Evolutionary conservation across 2,888 invertebrate species (phyloP).

Genomic region (Dynastes grantii): DNA sequence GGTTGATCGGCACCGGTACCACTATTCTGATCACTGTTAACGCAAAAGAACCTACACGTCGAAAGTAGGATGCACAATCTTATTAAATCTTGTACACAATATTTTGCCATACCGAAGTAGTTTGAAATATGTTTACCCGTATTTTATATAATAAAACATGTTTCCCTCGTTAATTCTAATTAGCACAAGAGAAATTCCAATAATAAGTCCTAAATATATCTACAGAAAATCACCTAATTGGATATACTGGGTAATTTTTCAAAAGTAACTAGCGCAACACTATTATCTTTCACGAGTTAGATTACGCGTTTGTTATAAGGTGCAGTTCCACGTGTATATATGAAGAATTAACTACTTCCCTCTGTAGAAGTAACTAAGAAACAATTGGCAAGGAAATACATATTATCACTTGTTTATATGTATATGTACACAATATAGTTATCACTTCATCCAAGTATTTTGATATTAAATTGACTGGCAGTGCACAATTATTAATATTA

Average conservation of each 20-base stretch:
- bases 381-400: too few relatives aligned
- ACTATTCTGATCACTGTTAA: constrained; percentile 55
- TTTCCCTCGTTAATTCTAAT: constrained; percentile 2
- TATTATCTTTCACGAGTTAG: neutral
- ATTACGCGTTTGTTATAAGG: neutral
- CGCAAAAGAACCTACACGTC: constrained; percentile 47
- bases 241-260: neutral
- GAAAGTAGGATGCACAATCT: constrained; percentile 31
- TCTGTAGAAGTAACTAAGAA: too few relatives aligned
- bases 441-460: constrained; percentile 23
- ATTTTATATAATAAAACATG: constrained; percentile 25
- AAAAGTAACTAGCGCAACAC: neutral
- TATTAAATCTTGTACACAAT: constrained; percentile 31
- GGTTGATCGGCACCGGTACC: constrained; percentile 63
- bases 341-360: neutral
- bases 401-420: neutral
- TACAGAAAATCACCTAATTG: neutral
- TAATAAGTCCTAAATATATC: neutral
- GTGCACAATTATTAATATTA: constrained; percentile 6
- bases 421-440: neutral
- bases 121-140: constrained; percentile 20
- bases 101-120: constrained; percentile 34
- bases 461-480: constrained; percentile 30
- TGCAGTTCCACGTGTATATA: neutral
- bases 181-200: too few relatives aligned